These are phyloP conservation scores for Coranthus polyacanthus DNA, from an alignment of 2,797 vertebrate species.

Conservation along the genomic window DNA sequence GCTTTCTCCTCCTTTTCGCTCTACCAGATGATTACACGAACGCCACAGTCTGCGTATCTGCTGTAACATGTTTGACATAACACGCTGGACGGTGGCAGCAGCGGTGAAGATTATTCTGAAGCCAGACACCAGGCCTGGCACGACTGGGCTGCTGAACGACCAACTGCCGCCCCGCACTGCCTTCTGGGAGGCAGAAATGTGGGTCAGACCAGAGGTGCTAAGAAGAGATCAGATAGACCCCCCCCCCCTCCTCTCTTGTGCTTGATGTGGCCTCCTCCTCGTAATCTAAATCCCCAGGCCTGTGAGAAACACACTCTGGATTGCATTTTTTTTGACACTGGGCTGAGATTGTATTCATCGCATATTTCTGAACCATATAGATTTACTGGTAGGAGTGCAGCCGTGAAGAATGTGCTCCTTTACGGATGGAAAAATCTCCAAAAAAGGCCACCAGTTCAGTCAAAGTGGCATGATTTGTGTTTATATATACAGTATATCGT, in stretches of 20 bases:
- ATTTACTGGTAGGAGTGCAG: constrained; percentile 8
- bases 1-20: constrained; percentile 18
- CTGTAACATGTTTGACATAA: constrained; percentile 53
- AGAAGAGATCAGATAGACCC: constrained; percentile 68
- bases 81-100: constrained; percentile 39
- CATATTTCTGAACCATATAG: constrained; percentile 11
- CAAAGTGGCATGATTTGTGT: too few relatives aligned
- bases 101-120: constrained; percentile 66
- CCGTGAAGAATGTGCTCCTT: too few relatives aligned
- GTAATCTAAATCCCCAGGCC: constrained; percentile 68
- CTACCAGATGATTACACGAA: constrained; percentile 55
- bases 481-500: too few relatives aligned
- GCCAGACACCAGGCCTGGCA: constrained; percentile 56
- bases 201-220: constrained; percentile 83
- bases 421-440: too few relatives aligned
- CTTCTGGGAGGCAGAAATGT: constrained; percentile 77
- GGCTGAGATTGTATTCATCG: constrained; percentile 18
- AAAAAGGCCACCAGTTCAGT: too few relatives aligned
- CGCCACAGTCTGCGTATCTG: constrained; percentile 19
- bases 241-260: constrained; percentile 6
- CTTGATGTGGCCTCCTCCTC: constrained; percentile 35
- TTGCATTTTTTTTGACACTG: constrained; percentile 4
- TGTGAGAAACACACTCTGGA: constrained; percentile 19
- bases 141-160: constrained; percentile 56
- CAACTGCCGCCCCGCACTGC: constrained; percentile 57